Evolutionary conservation across 2,888 invertebrate species (phyloP).

Genomic region (Drosophila kuntzei): DNA sequence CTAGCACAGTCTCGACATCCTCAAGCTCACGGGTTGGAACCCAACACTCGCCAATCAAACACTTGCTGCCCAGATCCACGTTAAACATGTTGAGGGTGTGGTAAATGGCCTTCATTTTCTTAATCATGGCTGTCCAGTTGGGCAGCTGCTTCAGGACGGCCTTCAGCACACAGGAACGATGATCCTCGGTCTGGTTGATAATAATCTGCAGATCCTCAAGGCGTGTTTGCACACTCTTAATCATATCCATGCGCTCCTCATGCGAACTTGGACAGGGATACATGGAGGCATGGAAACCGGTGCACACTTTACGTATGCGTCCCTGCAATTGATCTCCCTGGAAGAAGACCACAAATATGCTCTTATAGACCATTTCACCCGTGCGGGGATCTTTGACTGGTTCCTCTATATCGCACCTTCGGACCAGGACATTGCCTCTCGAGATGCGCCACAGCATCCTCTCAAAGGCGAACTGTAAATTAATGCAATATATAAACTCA

Average conservation of each 20-base stretch:
- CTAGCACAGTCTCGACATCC: constrained; percentile 91
- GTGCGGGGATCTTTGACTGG: constrained; percentile 91
- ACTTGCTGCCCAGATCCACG: constrained; percentile 95
- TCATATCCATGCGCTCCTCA: constrained; percentile 92
- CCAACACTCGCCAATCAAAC: constrained; percentile 95
- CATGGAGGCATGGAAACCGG: constrained; percentile 93
- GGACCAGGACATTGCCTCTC: constrained; percentile 93
- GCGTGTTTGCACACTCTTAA: constrained; percentile 92
- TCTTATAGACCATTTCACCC: constrained; percentile 89
- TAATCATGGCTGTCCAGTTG: constrained; percentile 92
- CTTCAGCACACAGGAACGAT: constrained; percentile 91
- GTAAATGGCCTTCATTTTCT: constrained; percentile 96
- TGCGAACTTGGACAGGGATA: constrained; percentile 94
- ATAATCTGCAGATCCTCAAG: constrained; percentile 92
- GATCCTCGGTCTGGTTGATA: constrained; percentile 92
- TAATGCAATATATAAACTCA: background rate
- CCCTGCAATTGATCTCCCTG: constrained; percentile 94
- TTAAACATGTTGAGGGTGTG: constrained; percentile 96
- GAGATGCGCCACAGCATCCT: constrained; percentile 95
- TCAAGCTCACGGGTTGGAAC: constrained; percentile 90
- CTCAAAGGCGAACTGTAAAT: constrained; percentile 90
- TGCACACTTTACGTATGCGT: constrained; percentile 94
- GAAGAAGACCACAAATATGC: constrained; percentile 92
- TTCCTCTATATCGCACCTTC: constrained; percentile 91
- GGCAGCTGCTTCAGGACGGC: constrained; percentile 93